Evolutionary conservation across 1,140 invertebrate genomes (phyloP), one percentile per base, ranked within the genome.

Genomic region (Notospermus geniculatus): DNA sequence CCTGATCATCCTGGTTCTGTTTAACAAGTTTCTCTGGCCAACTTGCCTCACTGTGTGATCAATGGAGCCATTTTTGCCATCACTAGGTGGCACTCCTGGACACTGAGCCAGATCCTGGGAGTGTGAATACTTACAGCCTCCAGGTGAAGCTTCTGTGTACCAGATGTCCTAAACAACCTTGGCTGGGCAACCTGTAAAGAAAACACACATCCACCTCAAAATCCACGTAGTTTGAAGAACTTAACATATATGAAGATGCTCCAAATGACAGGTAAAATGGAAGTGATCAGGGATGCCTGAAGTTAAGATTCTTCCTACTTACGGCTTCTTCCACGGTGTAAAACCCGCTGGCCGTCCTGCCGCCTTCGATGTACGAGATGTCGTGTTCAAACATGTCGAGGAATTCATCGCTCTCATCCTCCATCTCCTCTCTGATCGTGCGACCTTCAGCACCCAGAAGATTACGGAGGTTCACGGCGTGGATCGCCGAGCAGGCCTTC

Each of bases 401-500:
- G 84, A 99, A 99, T 75, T 98, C 96, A 54, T 97, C 92, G 2
- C 90, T 91, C 83, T 99, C 97, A 72, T 99, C 97, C 46, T 82
- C 84, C 84, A 98, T 95, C 82, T 99, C 97, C 83, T 99, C 95
- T 28, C 97, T 85, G 57, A 94, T 90, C n/a, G 96, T 98, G n/a
- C 97, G 88, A 80, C 92, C 93, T 67, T 92, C 88, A 4, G 97
- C 95, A 13, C 95, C 95, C 19, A 99, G 83, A 78, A 92, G 90
- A 78, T 99, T 99, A 39, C 97, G 84, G 45, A 99, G 84, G 84
- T 99, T 98, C 0, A 99, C 97, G 9, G 97, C 95, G 83, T 99
- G 97, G 74, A 99, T 99, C 0, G 97, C 97, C 2, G 97, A 90
- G 83, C 97, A 99, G 5, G 97, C 96, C 70, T 93, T 88, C 83